Conservation (phyloP, 2,888 invertebrate species). For the Netelia inedita region DNA sequence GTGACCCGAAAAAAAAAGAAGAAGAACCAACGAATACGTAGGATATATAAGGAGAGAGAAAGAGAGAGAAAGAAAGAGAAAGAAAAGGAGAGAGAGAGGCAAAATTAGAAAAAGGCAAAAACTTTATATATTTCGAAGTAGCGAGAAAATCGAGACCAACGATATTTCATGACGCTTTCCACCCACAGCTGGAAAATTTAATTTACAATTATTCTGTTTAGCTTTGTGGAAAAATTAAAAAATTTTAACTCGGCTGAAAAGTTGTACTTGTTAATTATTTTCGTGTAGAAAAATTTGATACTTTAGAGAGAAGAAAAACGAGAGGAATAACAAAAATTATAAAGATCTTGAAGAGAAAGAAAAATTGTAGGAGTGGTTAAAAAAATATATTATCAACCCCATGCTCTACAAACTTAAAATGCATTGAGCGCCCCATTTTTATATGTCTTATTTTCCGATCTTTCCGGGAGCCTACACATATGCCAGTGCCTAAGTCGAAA, state of each 20-base stretch:
- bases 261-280: no score
- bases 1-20: conserved; percentile 56
- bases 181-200: background rate
- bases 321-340: no score
- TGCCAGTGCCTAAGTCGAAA: conserved; percentile 1
- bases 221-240: no score
- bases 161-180: background rate
- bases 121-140: background rate
- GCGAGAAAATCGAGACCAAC: background rate
- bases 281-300: no score
- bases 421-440: background rate
- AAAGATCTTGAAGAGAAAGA: no score
- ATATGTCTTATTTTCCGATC: conserved; percentile 16
- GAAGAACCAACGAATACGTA: background rate
- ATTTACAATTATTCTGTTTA: background rate
- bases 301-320: no score
- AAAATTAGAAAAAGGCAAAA: background rate
- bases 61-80: no score
- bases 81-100: background rate
- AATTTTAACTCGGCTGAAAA: no score
- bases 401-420: background rate
- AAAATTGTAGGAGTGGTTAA: no score
- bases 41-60: background rate
- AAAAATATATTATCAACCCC: no score
- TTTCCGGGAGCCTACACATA: background rate